Conservation (phyloP, 1,140 invertebrate species). For the Acromyrmex charruanus region DNA sequence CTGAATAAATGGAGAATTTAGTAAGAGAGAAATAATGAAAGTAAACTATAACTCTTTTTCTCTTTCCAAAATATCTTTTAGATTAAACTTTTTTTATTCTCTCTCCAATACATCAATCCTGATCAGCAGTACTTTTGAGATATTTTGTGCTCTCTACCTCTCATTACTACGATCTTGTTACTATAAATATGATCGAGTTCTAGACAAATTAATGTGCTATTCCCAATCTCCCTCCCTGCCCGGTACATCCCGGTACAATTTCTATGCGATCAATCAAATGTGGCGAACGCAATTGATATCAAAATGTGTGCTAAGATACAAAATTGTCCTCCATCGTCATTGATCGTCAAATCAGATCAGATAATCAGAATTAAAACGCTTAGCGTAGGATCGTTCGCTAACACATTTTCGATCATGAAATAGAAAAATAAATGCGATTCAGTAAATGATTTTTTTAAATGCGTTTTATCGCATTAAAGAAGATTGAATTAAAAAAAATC, state of each 20-base stretch:
- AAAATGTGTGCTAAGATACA: conserved; percentile 56
- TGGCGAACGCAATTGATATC: conserved; percentile 52
- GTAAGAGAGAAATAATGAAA: conserved; percentile 18
- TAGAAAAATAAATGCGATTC: not conserved
- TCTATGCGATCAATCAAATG: conserved; percentile 56
- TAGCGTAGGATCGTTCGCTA: conserved; percentile 40
- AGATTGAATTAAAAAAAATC: not conserved
- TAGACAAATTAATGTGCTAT: conserved; percentile 38
- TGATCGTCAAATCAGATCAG: conserved; percentile 31
- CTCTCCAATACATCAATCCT: not conserved
- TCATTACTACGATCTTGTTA: conserved; percentile 18
- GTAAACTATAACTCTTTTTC: not conserved
- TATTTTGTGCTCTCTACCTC: conserved; percentile 44
- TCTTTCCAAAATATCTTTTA: conserved; percentile 5
- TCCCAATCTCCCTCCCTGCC: not conserved
- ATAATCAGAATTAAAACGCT: conserved; percentile 32
- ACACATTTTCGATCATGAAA: conserved; percentile 15
- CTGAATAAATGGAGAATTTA: not conserved
- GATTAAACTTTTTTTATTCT: not conserved
- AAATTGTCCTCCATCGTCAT: conserved; percentile 38
- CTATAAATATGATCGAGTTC: not conserved
- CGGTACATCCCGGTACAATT: conserved; percentile 10
- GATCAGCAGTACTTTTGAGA: conserved; percentile 4
- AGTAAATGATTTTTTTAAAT: not conserved
- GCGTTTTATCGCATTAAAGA: not conserved